Base-by-base conservation (phyloP, 2,888 invertebrate genomes). In the Ichneumoninae sp. region DNA sequence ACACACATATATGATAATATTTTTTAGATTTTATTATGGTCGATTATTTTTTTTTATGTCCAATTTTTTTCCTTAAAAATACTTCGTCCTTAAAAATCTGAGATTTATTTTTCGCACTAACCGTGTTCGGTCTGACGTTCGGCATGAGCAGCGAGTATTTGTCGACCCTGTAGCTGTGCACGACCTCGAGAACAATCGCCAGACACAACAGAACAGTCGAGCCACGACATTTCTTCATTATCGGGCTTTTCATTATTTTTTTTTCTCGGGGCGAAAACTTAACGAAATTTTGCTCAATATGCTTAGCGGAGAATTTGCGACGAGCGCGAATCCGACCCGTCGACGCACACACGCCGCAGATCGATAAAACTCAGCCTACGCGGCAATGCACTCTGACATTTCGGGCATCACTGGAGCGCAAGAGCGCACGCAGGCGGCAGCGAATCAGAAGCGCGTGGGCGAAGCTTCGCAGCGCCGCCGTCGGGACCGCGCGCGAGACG, bases 61-160 rank as follows among this genome's bases (percentile, higher is more conserved):
- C 5, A 1, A 40, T 10, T 44, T 30, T 30, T 30, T 30, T 30
- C 30, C 3, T 30, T 5, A 30, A 5, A 8, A 47, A 26, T 5
- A n/a, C 3, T n/a, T 30, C 22, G 6, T 50, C 26, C 47, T 69
- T 8, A 70, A 19, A 3, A 60, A 77, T 70, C 79, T 65, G 50
- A 33, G 52, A 22, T 47, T 62, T 70, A 33, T 16, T 26, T 30
- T 7, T 16, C 44, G 16, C 40, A 95, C 96, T 96, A 95, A 97
- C 97, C 94, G 95, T 95, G 90, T 96, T 95, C 36, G 97, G 97
- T 91, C 95, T 96, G 75, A 97, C 97, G 94, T 97, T 96, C 84
- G 97, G 97, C 97, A 98, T 98, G 30, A 97, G 94, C 89, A 98
- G 95, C 80, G 97, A 95, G 91, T 96, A 97, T 84, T 95, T 95